Base-by-base conservation (phyloP, 2,113 vertebrate genomes). In the Vombatus ursinus region DNA sequence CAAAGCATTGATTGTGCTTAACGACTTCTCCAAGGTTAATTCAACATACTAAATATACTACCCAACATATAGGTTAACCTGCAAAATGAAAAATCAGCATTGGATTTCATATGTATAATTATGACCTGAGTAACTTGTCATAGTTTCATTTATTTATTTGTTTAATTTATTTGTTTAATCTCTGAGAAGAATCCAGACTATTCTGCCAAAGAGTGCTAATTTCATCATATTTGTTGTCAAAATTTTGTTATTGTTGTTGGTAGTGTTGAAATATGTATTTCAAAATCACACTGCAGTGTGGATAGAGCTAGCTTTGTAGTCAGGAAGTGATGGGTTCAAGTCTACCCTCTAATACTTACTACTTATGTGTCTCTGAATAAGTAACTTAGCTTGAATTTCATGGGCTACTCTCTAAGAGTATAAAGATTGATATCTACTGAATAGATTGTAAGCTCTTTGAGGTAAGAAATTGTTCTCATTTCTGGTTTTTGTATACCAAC, bases 1-100 rank as follows among this genome's bases (percentile, higher is more conserved):
- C 84, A 97, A 91, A 47, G 25, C 96, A 96, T 92, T 98, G 95
- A 97, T 92, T 98, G 94, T 26, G 92, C 96, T 89, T 97, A 44
- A 91, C 92, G 52, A 24, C 5, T 48, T 89, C 84, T 47, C 23
- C 91, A 94, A 94, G 12, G 0, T 28, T 57, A 10, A 57, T 31
- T 94, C 93, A 96, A 93, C 92, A 4, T 91, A 96, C 90, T n/a
- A 50, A 97, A 50, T 94, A 91, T 8, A 26, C 8, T 44, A 92
- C 95, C 52, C 48, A 49, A 90, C 90, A 37, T 47, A 97, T 93
- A 12, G 94, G 94, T 95, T 94, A 93, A 96, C 52, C 95, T 98
- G 93, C 91, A 52, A 26, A 16, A 10, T 24, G 19, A 93, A 97
- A 97, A 52, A 11, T 26, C 23, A 96, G 77, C 92, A n/a, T 96